Evolutionary conservation across 2,888 invertebrate genomes (phyloP).

Genomic region (Micoletzkya japonica): DNA sequence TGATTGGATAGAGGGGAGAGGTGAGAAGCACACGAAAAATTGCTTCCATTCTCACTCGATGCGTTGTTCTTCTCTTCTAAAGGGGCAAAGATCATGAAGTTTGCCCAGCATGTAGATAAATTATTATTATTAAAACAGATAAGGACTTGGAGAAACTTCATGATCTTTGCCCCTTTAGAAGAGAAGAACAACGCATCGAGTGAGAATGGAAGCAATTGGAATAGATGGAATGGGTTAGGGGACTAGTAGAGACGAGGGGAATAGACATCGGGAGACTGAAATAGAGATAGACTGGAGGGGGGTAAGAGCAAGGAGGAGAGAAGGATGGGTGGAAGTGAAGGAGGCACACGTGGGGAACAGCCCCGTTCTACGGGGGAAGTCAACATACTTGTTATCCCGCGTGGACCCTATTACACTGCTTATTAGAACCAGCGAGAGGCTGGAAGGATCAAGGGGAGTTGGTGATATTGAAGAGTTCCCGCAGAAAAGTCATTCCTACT

Average conservation of each 20-base stretch:
- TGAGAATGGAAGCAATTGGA: background rate
- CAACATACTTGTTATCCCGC: no score
- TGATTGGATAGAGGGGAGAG: no score
- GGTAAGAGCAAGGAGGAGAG: slow-evolving; percentile 8
- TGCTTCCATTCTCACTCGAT: background rate
- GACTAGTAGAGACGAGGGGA: background rate
- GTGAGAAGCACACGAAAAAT: no score
- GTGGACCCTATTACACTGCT: background rate
- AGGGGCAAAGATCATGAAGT: no score
- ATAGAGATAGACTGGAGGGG: background rate
- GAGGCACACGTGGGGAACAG: background rate
- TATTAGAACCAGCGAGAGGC: background rate
- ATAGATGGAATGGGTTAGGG: background rate
- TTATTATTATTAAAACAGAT: no score
- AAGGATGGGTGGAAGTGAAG: slow-evolving; percentile 1
- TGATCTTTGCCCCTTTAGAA: no score
- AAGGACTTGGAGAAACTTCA: no score
- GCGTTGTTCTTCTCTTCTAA: background rate
- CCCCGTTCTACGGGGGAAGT: no score
- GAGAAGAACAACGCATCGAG: background rate
- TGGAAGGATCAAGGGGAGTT: background rate
- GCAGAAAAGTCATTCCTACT: background rate
- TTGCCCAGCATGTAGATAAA: no score
- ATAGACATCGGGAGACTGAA: background rate
- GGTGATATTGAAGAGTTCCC: background rate